Conservation (phyloP, 1,140 invertebrate species). For the Oedothorax gibbosus region DNA sequence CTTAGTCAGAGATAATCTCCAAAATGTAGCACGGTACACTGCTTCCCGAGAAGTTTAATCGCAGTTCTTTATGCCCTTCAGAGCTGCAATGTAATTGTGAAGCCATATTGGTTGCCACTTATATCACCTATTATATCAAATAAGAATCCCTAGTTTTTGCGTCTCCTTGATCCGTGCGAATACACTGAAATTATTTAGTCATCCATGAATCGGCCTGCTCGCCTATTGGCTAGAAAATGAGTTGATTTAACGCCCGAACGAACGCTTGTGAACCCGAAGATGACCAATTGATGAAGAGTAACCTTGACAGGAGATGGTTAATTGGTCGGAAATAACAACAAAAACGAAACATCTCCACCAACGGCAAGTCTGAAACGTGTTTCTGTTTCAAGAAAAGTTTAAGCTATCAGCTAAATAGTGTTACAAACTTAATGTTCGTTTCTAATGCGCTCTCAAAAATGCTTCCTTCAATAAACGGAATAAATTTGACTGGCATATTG, state of each 20-base stretch:
- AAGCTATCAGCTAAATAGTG: too few species aligned
- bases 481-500: too few species aligned
- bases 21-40: constrained; percentile 41
- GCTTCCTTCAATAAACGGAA: too few species aligned
- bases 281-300: constrained; percentile 55
- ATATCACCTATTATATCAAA: constrained; percentile 45
- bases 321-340: background rate
- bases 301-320: constrained; percentile 33
- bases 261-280: constrained; percentile 26
- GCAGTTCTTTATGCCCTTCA: background rate
- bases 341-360: too few species aligned
- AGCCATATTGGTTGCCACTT: constrained; percentile 40
- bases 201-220: constrained; percentile 34
- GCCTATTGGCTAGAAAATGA: constrained; percentile 46
- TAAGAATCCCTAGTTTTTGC: constrained; percentile 40
- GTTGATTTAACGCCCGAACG: constrained; percentile 44
- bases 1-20: constrained; percentile 26
- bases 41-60: constrained; percentile 34
- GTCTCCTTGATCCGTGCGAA: constrained; percentile 24
- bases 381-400: too few species aligned
- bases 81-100: constrained; percentile 37
- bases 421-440: too few species aligned
- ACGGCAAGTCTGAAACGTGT: too few species aligned
- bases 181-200: constrained; percentile 53
- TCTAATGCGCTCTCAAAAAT: too few species aligned